Conservation (phyloP, 1,140 invertebrate genomes). For the Pygmarrhopalites habei region DNA sequence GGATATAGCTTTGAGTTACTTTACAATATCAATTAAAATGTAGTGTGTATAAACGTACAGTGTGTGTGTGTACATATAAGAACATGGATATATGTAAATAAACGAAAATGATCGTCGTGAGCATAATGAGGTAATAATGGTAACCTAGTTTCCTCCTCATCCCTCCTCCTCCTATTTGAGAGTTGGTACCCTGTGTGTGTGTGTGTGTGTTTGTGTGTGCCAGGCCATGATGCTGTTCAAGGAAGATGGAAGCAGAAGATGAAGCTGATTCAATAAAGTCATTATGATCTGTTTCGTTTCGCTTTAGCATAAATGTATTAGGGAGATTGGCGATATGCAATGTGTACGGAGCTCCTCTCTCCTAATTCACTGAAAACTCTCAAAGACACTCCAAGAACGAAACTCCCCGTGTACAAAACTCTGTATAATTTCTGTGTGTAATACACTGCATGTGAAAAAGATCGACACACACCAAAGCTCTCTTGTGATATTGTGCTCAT, state of each 20-base stretch:
- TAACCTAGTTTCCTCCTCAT: background rate
- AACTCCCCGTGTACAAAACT: too few relatives aligned
- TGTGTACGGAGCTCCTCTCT: background rate
- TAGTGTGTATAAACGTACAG: too few relatives aligned
- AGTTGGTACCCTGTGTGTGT: background rate
- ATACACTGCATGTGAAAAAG: too few relatives aligned
- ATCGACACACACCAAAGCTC: too few relatives aligned
- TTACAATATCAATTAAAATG: too few relatives aligned
- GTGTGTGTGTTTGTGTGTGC: background rate
- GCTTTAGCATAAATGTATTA: constrained; percentile 36
- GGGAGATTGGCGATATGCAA: background rate
- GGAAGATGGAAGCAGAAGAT: background rate
- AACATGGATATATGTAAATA: too few relatives aligned
- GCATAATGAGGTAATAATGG: background rate
- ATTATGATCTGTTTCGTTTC: constrained; percentile 35
- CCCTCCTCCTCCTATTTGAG: background rate
- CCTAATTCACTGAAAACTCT: too few relatives aligned
- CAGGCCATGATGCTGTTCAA: background rate
- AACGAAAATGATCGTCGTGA: too few relatives aligned
- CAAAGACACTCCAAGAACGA: background rate
- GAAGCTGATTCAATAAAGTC: constrained; percentile 25
- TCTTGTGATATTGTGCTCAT: too few relatives aligned
- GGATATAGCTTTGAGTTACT: too few relatives aligned
- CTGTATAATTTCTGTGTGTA: too few relatives aligned
- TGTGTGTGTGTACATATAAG: too few relatives aligned